Conservation (phyloP, 2,797 vertebrate species). For the Rhinophrynus dorsalis region DNA sequence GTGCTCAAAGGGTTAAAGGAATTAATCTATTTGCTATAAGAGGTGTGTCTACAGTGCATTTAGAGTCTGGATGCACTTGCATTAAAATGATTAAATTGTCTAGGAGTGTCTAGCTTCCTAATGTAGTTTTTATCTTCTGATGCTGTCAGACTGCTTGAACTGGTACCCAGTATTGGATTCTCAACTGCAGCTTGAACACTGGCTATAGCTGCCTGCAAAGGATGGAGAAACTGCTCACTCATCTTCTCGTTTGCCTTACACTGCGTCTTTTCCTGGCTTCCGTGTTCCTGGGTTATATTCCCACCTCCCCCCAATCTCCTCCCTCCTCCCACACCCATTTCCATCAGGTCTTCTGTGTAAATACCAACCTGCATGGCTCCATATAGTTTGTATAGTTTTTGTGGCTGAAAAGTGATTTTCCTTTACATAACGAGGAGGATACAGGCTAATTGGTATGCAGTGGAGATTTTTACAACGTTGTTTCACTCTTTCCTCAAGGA, state of each 20-base stretch:
- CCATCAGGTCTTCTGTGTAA: background rate
- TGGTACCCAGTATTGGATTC: conserved; percentile 7
- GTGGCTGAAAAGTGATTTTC: conserved; percentile 26
- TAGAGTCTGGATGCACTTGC: too few species aligned
- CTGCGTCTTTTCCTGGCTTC: conserved; percentile 6
- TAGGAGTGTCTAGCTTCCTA: too few species aligned
- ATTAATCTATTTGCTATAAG: too few species aligned
- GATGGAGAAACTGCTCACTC: conserved; percentile 28
- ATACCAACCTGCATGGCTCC: background rate
- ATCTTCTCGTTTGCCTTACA: background rate
- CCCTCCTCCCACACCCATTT: conserved; percentile 42
- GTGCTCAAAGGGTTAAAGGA: too few species aligned
- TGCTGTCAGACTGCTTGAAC: too few species aligned
- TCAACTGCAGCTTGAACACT: conserved; percentile 5
- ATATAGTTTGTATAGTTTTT: too few species aligned
- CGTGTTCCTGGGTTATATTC: background rate
- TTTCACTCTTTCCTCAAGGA: conserved; percentile 6
- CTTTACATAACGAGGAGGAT: background rate
- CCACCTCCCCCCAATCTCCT: conserved; percentile 13
- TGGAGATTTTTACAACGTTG: conserved; percentile 31
- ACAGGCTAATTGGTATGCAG: conserved; percentile 21
- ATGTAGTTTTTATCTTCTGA: too few species aligned
- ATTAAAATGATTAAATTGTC: too few species aligned
- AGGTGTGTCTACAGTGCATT: too few species aligned
- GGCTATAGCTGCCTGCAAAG: background rate